Evolutionary conservation across 2,797 vertebrate species (phyloP), one percentile per base, ranked within the genome.

Genomic region (Neosilurus hyrtlii): DNA sequence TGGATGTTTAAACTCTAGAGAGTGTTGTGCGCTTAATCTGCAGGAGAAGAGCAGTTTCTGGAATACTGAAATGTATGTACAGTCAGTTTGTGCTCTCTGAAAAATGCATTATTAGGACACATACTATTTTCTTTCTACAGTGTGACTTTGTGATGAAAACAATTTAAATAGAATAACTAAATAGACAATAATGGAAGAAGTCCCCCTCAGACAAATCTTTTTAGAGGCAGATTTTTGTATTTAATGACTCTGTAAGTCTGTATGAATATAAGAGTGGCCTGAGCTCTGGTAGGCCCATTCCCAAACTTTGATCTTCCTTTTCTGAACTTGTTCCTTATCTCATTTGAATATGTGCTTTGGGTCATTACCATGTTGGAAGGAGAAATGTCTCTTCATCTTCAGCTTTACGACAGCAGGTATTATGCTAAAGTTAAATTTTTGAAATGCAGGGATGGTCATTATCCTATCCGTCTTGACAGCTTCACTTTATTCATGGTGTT

Each of bases 301-400:
- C 11, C 11, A n/a, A 7, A 16, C 74, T 76, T 61, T 76, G 35
- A 62, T 76, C 56, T 15, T 76, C 35, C 57, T 43, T n/a, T 57
- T 76, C 74, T 62, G 57, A 76, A 76, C 57, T 76, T 20, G 43
- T 15, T 62, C 35, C 74, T n/a, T 16, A n/a, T 76, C 74, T 43
- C 57, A 43, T 61, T 56, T 43, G 22, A 43, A 62, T 62, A 9
- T 62, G 57, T 5, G 57, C 74, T 62, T 12, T 3, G 20, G 73
- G 73, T 75, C 73, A 61, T 62, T 61, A 22, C 77, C 18, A 1
- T 66, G 74, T 68, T 35, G 62, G 56, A 76, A 61, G 57, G 57
- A 56, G 57, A 76, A 76, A 61, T 43, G 61, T 35, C 11, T 76
- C 57, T 76, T 76, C 57, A 49, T 77, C 57, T 49, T 57, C 24